These are phyloP conservation scores for Cecropterus lyciades DNA, from an alignment of 1,140 invertebrate genomes.

Conservation along the genomic window DNA sequence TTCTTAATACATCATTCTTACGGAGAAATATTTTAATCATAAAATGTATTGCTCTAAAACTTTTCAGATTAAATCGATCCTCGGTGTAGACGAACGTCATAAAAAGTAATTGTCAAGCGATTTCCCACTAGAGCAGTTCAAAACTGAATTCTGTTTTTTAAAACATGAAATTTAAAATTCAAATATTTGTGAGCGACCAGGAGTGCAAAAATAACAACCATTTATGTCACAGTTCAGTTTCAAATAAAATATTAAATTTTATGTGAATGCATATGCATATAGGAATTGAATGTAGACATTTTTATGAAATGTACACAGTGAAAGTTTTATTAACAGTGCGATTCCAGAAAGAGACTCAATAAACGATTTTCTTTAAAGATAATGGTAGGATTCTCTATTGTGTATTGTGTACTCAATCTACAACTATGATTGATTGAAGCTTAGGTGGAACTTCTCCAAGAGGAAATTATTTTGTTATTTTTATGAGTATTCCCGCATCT, in stretches of 20 bases:
- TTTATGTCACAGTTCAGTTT: too few species aligned
- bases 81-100: not conserved
- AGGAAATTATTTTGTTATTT: not conserved
- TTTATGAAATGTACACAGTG: not conserved
- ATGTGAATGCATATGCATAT: too few species aligned
- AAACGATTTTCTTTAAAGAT: slow-evolving; percentile 1
- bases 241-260: too few species aligned
- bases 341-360: not conserved
- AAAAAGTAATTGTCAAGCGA: slow-evolving; percentile 8
- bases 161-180: slow-evolving; percentile 5
- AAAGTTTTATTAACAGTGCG: not conserved
- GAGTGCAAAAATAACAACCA: slow-evolving; percentile 3
- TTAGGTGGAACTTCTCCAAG: slow-evolving; percentile 1
- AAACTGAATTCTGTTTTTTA: slow-evolving; percentile 4
- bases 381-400: slow-evolving; percentile 3
- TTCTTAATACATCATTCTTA: too few species aligned
- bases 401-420: slow-evolving; percentile 3
- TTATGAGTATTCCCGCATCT: not conserved
- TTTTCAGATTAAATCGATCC: not conserved
- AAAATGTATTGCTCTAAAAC: not conserved
- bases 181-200: not conserved
- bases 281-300: too few species aligned
- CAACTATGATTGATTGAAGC: slow-evolving; percentile 1
- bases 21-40: not conserved
- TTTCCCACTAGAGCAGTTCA: slow-evolving; percentile 2